phyloP scores from a whole-genome alignment of 2,888 invertebrate genomes.

The Volucella bombylans region DNA sequence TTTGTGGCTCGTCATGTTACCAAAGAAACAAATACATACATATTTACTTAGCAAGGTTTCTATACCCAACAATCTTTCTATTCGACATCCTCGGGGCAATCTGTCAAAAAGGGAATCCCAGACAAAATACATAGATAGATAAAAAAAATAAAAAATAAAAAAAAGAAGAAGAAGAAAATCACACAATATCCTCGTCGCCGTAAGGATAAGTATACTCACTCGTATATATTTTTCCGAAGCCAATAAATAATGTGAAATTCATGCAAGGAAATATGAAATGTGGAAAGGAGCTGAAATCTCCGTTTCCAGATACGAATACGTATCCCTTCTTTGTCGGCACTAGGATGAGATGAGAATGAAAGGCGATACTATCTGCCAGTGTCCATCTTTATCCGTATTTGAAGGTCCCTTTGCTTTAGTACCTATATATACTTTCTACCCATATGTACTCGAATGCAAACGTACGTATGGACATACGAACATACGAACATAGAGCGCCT shows the following conservation, averaged over 20 bases:
- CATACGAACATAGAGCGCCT: conserved; percentile 16
- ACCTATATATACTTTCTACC: not conserved
- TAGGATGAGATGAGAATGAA: conserved; percentile 38
- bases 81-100: conserved; percentile 56
- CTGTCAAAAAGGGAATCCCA: conserved; percentile 62
- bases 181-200: conserved; percentile 50
- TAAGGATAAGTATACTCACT: conserved; percentile 39
- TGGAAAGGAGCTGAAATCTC: conserved; percentile 27
- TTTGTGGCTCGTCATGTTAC: conserved; percentile 1
- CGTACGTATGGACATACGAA: not conserved
- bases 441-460: not conserved
- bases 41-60: conserved; percentile 26
- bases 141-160: conserved; percentile 39
- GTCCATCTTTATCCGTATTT: conserved; percentile 27
- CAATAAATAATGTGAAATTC: conserved; percentile 70
- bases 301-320: not conserved
- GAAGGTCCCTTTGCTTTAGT: not conserved
- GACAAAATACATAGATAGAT: conserved; percentile 55
- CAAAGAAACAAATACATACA: conserved; percentile 36
- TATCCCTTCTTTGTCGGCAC: not conserved
- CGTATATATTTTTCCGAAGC: conserved; percentile 50
- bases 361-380: conserved; percentile 54
- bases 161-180: conserved; percentile 34
- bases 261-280: conserved; percentile 57
- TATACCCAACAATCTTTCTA: conserved; percentile 41